Conservation (phyloP, 2,888 invertebrate genomes). For the Cantharis rustica region DNA sequence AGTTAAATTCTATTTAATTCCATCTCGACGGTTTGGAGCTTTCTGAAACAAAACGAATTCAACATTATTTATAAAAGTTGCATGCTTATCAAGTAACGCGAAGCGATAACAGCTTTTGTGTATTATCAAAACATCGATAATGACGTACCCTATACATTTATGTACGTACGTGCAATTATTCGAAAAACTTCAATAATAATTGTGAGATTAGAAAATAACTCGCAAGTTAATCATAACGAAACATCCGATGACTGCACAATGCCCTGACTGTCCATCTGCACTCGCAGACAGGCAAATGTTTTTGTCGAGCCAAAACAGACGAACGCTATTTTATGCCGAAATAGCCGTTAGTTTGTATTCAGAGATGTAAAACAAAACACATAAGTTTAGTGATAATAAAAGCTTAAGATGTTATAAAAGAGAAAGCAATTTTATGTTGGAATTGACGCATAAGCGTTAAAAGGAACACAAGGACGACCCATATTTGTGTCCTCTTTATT, state of each 20-base stretch:
- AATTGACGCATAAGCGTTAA: slow-evolving; percentile 18
- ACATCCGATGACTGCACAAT: not conserved
- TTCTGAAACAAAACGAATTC: not conserved
- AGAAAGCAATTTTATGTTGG: slow-evolving; percentile 19
- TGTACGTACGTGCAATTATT: not conserved
- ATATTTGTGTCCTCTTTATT: slow-evolving; percentile 35
- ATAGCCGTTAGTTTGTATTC: not conserved
- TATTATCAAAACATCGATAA: not conserved
- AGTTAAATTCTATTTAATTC: not conserved
- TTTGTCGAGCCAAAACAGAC: not conserved
- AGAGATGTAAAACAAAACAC: slow-evolving; percentile 4
- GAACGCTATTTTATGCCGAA: not conserved
- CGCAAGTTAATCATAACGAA: not conserved
- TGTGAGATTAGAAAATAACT: not conserved
- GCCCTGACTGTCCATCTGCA: not conserved
- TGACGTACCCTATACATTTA: not conserved
- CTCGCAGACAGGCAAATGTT: too few relatives aligned
- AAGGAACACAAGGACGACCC: slow-evolving; percentile 30
- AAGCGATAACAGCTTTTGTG: not conserved
- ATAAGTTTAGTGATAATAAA: slow-evolving; percentile 1
- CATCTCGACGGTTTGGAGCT: not conserved
- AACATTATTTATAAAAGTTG: not conserved
- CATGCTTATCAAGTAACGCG: not conserved
- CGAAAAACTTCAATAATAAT: not conserved
- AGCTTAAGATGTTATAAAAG: slow-evolving; percentile 8